phyloP scores from a whole-genome alignment of 2,113 vertebrate genomes.

The Seriola quinqueradiata region DNA sequence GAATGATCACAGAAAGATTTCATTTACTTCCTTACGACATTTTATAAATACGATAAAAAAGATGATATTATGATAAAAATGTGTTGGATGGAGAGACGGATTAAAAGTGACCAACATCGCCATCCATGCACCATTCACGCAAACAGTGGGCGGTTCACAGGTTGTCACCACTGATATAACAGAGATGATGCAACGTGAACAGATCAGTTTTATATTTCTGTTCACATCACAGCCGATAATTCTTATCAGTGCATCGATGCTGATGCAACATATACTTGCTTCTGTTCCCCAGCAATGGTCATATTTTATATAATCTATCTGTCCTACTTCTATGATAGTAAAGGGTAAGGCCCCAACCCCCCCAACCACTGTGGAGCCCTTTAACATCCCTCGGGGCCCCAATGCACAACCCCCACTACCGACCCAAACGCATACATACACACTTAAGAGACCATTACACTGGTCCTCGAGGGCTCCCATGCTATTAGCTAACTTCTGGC shows the following conservation, averaged over 20 bases:
- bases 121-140: too few species aligned
- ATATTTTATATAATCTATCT: constrained; percentile 12
- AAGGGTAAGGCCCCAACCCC: neutral
- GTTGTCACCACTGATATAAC: too few species aligned
- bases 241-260: neutral
- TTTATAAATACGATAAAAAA: too few species aligned
- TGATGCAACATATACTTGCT: neutral
- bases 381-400: constrained; percentile 1
- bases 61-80: too few species aligned
- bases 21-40: too few species aligned
- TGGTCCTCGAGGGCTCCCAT: constrained; percentile 8
- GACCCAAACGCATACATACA: constrained; percentile 14
- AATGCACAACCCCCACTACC: constrained; percentile 17
- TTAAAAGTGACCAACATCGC: too few species aligned
- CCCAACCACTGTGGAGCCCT: constrained; percentile 4
- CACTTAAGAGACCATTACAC: constrained; percentile 32
- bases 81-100: too few species aligned
- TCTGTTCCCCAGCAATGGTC: neutral
- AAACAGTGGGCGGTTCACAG: too few species aligned
- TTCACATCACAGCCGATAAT: neutral
- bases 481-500: constrained; percentile 19
- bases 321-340: neutral
- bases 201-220: neutral
- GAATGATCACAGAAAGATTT: too few species aligned
- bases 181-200: neutral